Evolutionary conservation across 2,113 vertebrate species (phyloP).

Genomic region (Silurus meridionalis): DNA sequence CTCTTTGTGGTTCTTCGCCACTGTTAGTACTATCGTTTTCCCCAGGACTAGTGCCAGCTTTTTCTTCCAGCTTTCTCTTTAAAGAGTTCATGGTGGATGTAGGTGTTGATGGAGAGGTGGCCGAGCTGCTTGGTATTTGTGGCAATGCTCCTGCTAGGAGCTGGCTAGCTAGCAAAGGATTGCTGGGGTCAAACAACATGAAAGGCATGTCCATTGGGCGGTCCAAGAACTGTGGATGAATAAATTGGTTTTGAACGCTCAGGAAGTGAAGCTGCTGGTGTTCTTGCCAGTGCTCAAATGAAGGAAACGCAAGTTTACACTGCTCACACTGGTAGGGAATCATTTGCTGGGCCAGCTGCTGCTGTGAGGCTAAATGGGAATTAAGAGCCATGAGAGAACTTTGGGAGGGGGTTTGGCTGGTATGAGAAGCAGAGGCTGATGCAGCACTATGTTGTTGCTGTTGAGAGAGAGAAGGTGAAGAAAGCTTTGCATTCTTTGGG

Average conservation of each 20-base stretch:
- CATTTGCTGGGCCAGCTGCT: conserved; percentile 88
- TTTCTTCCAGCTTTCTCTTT: conserved; percentile 97
- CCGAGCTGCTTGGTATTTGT: conserved; percentile 90
- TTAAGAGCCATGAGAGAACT: conserved; percentile 88
- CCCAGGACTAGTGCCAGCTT: conserved; percentile 91
- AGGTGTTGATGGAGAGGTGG: conserved; percentile 93
- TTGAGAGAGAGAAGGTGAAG: conserved; percentile 81
- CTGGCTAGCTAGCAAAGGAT: conserved; percentile 92
- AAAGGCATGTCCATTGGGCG: conserved; percentile 95
- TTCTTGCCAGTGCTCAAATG: conserved; percentile 98
- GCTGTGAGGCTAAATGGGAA: conserved; percentile 86
- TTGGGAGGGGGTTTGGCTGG: conserved; percentile 85
- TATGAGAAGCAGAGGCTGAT: conserved; percentile 81
- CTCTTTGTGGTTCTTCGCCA: conserved; percentile 94
- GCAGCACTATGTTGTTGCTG: conserved; percentile 84
- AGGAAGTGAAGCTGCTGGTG: conserved; percentile 98
- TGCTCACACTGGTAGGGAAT: conserved; percentile 98
- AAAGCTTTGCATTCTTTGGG: conserved; percentile 81
- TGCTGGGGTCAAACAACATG: conserved; percentile 98
- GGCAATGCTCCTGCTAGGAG: conserved; percentile 90
- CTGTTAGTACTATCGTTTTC: conserved; percentile 95
- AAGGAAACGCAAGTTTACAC: conserved; percentile 96
- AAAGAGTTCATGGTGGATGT: conserved; percentile 94
- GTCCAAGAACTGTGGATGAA: conserved; percentile 96
- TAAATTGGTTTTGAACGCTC: conserved; percentile 96